Evolutionary conservation across 1,140 invertebrate genomes (phyloP).

Genomic region (Drosophila pectinifera): DNA sequence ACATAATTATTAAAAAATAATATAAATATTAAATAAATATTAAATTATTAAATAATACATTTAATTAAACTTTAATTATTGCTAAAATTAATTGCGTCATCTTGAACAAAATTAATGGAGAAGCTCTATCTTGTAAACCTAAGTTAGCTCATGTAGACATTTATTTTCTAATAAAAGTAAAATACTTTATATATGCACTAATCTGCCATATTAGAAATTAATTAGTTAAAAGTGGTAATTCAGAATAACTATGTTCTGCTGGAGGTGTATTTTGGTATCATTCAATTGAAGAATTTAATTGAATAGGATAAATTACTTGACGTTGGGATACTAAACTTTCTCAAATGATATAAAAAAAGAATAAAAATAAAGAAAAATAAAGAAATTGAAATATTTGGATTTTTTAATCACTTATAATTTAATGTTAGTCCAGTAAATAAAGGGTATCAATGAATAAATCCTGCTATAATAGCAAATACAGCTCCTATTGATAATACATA

Average conservation of each 20-base stretch:
- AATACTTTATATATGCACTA: constrained; percentile 87
- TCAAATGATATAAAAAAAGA: constrained; percentile 87
- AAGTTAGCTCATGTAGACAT: constrained; percentile 86
- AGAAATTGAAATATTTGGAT: constrained; percentile 87
- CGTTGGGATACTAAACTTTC: constrained; percentile 85
- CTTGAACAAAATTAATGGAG: constrained; percentile 87
- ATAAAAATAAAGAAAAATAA: constrained; percentile 86
- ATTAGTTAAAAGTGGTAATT: constrained; percentile 86
- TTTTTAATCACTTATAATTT: constrained; percentile 87
- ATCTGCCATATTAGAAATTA: constrained; percentile 87
- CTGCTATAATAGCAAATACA: constrained; percentile 90
- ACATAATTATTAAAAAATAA: constrained; percentile 86
- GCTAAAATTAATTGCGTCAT: constrained; percentile 87
- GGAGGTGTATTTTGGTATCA: constrained; percentile 87
- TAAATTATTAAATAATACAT: too few species aligned
- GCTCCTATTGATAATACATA: constrained; percentile 89
- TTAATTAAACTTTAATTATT: constrained; percentile 87
- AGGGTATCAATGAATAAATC: constrained; percentile 89
- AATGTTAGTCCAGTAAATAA: constrained; percentile 87
- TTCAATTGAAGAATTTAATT: constrained; percentile 86
- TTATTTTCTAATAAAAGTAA: constrained; percentile 85
- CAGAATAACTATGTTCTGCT: constrained; percentile 86
- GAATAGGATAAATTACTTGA: constrained; percentile 84
- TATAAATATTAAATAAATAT: constrained; percentile 86
- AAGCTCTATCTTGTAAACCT: constrained; percentile 86